These are phyloP conservation scores for Trachelus stipa DNA, from an alignment of 2,888 invertebrate genomes.

Conservation along the genomic window DNA sequence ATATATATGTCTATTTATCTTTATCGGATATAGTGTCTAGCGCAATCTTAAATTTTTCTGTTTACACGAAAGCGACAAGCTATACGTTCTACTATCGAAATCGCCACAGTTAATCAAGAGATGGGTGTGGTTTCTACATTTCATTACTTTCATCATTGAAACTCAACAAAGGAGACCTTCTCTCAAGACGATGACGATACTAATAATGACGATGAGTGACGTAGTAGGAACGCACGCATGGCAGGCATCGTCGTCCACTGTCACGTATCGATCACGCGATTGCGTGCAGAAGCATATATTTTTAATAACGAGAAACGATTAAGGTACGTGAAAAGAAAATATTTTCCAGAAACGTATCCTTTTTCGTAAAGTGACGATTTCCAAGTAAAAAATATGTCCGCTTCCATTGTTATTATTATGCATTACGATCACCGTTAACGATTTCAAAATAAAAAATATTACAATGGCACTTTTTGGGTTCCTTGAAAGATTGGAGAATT, in stretches of 20 bases:
- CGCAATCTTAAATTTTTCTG: too few species aligned
- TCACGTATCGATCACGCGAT: conserved; percentile 1
- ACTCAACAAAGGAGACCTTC: background rate
- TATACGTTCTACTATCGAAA: background rate
- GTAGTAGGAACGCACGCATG: background rate
- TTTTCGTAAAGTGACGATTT: background rate
- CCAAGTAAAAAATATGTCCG: background rate
- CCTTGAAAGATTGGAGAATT: background rate
- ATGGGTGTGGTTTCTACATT: background rate
- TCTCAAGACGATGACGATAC: background rate
- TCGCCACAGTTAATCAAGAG: background rate
- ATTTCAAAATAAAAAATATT: background rate
- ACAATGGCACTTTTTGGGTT: background rate
- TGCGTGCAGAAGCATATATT: background rate
- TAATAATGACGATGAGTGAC: background rate
- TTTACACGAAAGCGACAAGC: background rate
- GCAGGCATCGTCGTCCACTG: background rate
- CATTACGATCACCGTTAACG: background rate
- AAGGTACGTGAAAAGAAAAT: background rate
- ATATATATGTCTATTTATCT: background rate
- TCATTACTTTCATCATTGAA: background rate
- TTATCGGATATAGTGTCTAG: background rate
- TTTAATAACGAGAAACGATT: conserved; percentile 1
- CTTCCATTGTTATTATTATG: background rate
- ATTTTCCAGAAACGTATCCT: background rate